Base-by-base conservation (phyloP, 1,140 invertebrate species). In the Galleria mellonella region DNA sequence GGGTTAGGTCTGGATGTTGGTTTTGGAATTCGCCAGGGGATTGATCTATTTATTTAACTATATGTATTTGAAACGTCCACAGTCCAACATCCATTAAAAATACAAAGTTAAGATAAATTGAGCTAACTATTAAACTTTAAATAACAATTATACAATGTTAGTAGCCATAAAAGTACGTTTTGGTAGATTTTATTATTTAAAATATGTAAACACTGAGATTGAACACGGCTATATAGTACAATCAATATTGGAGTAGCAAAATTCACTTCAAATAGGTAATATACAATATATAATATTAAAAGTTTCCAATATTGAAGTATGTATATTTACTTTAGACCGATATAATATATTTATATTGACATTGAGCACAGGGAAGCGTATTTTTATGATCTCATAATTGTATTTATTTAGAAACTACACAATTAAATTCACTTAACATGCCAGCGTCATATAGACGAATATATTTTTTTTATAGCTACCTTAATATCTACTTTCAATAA, bases 281-380 rank as follows among this genome's bases (percentile, higher is more conserved):
- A 30, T 43, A 48, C 37, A 30, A 37, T 44, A 51, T 43, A 48
- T 48, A 42, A 51, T 37, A 41, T 43, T 53, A 56, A 56, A 55
- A 47, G 31, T 45, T 45, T 64, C 55, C 36, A 56, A 53, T 64
- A 63, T 50, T 59, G 54, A 64, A 65, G 43, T 59, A 62, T 38
- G 42, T 51, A 55, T 47, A 62, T 23, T 23, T n/a, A 64, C 39
- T 69, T 82, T 82, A 82, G 76, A 82, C 77, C 77, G 77, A 70
- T 42, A 32, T 29, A 35, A 43, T 23, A 23, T 23, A 23, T 23
- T 62, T 62, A 50, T 75, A 78, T 71, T 67, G 67, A 82, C 77
- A 79, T 84, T 84, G 81, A 84, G 81, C 81, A 84, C 76, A 61
- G 71, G 69, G 55, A 84, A 84, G 81, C 81, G 75, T 79, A 82